phyloP scores from a whole-genome alignment of 2,888 invertebrate species.

The Monochamus alternatus region DNA sequence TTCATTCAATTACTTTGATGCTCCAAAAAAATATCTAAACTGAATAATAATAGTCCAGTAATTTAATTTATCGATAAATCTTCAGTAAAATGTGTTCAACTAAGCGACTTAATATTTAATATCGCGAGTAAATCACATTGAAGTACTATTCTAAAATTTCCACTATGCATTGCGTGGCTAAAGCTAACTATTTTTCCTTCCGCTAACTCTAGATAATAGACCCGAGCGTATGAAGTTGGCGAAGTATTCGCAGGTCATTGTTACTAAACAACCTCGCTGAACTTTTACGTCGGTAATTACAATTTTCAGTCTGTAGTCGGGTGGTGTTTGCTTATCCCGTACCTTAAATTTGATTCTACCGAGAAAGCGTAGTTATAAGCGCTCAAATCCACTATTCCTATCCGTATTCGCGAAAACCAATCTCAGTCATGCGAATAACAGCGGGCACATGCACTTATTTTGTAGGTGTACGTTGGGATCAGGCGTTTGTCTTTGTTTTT shows the following conservation, averaged over 20 bases:
- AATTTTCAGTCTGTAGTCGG: constrained; percentile 19
- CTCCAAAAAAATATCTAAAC: too few relatives aligned
- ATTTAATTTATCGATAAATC: too few relatives aligned
- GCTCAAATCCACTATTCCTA: not conserved
- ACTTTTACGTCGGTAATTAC: constrained; percentile 23
- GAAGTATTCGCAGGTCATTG: constrained; percentile 30
- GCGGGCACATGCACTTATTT: not conserved
- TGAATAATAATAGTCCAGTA: too few relatives aligned
- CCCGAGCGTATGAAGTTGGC: constrained; percentile 3
- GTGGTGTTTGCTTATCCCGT: constrained; percentile 29
- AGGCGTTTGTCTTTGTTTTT: not conserved
- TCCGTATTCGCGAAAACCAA: not conserved
- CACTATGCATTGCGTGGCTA: constrained; percentile 14
- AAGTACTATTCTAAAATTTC: too few relatives aligned
- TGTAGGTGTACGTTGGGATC: not conserved
- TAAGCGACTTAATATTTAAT: too few relatives aligned
- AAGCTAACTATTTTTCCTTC: constrained; percentile 12
- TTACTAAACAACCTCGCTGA: constrained; percentile 14
- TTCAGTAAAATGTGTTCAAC: too few relatives aligned
- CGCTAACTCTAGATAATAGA: constrained; percentile 9
- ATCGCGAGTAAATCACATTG: too few relatives aligned
- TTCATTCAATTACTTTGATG: too few relatives aligned
- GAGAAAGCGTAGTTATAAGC: not conserved
- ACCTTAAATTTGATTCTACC: constrained; percentile 15
- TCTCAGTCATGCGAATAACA: constrained; percentile 8